Evolutionary conservation across 2,113 vertebrate species (phyloP).

Genomic region (Bufo gargarizans): DNA sequence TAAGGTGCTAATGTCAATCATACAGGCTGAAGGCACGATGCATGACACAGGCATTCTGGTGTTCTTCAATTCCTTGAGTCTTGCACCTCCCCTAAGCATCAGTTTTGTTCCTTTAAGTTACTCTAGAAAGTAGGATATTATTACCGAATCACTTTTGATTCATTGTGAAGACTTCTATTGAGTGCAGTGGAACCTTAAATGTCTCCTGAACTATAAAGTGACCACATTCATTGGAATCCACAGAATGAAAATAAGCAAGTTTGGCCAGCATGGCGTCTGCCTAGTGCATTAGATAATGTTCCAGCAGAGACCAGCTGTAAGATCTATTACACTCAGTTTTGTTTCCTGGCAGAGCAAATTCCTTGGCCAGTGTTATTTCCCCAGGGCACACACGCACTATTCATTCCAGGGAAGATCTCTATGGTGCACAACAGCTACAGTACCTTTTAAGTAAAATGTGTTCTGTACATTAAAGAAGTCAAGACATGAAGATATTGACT

Average conservation of each 20-base stretch:
- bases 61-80: too few relatives aligned
- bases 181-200: neutral
- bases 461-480: neutral
- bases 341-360: conserved; percentile 59
- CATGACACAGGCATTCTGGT: too few relatives aligned
- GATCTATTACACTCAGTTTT: conserved; percentile 50
- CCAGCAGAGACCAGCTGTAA: conserved; percentile 59
- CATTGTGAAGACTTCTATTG: neutral
- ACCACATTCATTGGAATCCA: neutral
- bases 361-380: conserved; percentile 48
- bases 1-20: too few relatives aligned
- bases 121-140: neutral
- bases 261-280: conserved; percentile 27
- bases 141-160: neutral
- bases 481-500: neutral
- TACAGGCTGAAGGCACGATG: too few relatives aligned
- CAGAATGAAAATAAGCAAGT: neutral
- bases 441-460: neutral
- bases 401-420: neutral
- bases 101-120: neutral
- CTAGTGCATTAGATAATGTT: conserved; percentile 49
- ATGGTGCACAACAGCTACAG: neutral
- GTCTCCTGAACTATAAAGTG: neutral
- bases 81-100: too few relatives aligned
- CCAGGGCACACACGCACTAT: conserved; percentile 40